Base-by-base conservation (phyloP, 2,113 vertebrate genomes). In the Spizaetus ornatus region DNA sequence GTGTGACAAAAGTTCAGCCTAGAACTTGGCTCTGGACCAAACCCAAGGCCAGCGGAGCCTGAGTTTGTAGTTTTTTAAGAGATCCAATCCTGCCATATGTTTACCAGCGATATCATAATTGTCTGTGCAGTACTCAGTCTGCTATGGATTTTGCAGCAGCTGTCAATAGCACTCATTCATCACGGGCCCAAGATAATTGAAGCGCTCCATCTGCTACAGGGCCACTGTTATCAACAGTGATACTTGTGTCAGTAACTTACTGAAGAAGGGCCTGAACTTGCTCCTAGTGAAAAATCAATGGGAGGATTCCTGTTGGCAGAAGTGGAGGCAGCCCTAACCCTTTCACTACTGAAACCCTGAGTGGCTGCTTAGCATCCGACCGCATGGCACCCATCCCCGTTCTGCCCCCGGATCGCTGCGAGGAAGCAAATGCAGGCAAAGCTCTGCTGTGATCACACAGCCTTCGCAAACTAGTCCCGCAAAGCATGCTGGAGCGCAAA, bases 141-240 rank as follows among this genome's bases (percentile, higher is more conserved):
- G 96, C 94, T 96, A 94, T 97, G 95, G 94, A 97, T 98, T 97
- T 97, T 97, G 88, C 87, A 88, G 96, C 97, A 98, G 95, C 95
- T 97, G 97, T 97, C 97, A 94, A 96, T 94, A 96, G 93, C 89
- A 42, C 82, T 95, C 97, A 88, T 92, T 96, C 95, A 94, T 97
- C 95, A 94, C 20, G 2, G 94, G 78, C 92, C 86, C 94, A 71
- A 48, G 96, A 97, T 97, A 97, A 98, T 97, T 97, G 97, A 97
- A 92, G 71, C 66, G 1, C 94, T 97, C 96, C 97, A 98, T 97
- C 97, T 97, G 97, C 97, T 96, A 55, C 95, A 97, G 93, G 93
- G 94, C 91, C 95, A 95, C 94, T 85, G 31, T 86, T 93, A 91
- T 82, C 94, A 97, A 85, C 93, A 82, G 84, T 85, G 86, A 95